Evolutionary conservation across 2,797 vertebrate genomes (phyloP).

Genomic region (Odontamblyopus lacepedii): DNA sequence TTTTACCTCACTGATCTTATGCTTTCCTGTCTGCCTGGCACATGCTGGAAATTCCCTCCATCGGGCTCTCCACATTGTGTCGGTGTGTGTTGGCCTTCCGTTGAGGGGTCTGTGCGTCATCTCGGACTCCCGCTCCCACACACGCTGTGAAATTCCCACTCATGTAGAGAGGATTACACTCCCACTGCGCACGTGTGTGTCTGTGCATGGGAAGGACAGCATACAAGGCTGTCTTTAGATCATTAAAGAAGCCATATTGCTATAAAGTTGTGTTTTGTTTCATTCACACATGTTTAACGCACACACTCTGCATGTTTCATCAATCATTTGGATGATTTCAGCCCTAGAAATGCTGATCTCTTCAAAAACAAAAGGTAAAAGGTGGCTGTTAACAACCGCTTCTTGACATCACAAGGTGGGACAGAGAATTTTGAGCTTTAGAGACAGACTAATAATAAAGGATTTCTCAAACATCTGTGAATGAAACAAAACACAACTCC

Average conservation of each 20-base stretch:
- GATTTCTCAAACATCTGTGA: too few species aligned
- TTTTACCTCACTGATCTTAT: constrained; percentile 64
- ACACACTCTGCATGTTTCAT: too few species aligned
- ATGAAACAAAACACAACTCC: too few species aligned
- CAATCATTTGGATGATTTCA: too few species aligned
- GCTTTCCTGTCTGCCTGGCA: constrained; percentile 71
- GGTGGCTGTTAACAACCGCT: too few species aligned
- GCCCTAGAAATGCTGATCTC: too few species aligned
- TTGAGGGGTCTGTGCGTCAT: constrained; percentile 66
- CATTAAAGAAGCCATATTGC: background rate
- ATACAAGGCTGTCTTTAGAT: constrained; percentile 7
- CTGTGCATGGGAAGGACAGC: constrained; percentile 16
- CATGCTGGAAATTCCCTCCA: constrained; percentile 76
- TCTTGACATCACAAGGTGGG: too few species aligned
- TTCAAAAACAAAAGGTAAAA: too few species aligned
- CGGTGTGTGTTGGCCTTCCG: constrained; percentile 50
- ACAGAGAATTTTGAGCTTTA: too few species aligned
- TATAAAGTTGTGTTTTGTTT: background rate
- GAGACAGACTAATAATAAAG: too few species aligned
- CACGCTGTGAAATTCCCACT: constrained; percentile 73
- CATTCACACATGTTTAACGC: too few species aligned
- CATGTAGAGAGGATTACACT: constrained; percentile 71
- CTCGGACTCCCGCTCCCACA: constrained; percentile 63
- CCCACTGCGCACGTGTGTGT: constrained; percentile 42
- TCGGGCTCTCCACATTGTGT: constrained; percentile 47